Evolutionary conservation across 2,797 vertebrate genomes (phyloP), one percentile per base, ranked within the genome.

Genomic region (Mormyrops boulengeri): DNA sequence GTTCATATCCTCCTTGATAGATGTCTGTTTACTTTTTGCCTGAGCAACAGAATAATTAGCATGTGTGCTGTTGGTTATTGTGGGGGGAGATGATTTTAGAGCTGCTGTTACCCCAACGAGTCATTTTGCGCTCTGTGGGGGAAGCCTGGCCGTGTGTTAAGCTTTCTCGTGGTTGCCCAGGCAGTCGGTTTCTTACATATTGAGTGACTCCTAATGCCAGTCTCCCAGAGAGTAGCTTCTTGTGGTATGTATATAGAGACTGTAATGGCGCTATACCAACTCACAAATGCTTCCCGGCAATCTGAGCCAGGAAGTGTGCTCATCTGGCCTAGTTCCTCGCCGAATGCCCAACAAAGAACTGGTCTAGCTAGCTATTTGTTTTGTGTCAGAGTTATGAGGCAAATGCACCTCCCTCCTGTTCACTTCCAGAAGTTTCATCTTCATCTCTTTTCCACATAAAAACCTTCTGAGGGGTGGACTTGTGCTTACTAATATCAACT

Each of bases 11-110:
- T 22, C 47, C 41, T 80, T 88, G 89, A 88, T 60, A 52, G 89
- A 89, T 88, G 87, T 88, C 89, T 88, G 89, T 88, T 90, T 89
- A 89, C 80, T 84, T 88, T 84, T 12, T 62, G 85, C 90, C 49
- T 53, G 22, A 49, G 86, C 57, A 88, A 88, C 84, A 38, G 90
- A 89, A 62, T 86, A 89, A 87, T 89, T 89, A 90, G 55, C 62
- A 86, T 62, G 77, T 84, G 88, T 88, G 90, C 52, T 90, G 86
- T 85, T 88, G 86, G 88, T 69, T 88, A 30, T 88, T 87, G 87
- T 82, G 49, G 62, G 86, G 89, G 90, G 49, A 52, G 87, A 88
- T 82, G 50, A 82, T 87, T 88, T 91, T 60, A 88, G 53, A 90
- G 53, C 85, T 69, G 82, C 57, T 30, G 60, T 88, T 38, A 84